Evolutionary conservation across 2,888 invertebrate species (phyloP).

Genomic region (Quadroppia sp.): DNA sequence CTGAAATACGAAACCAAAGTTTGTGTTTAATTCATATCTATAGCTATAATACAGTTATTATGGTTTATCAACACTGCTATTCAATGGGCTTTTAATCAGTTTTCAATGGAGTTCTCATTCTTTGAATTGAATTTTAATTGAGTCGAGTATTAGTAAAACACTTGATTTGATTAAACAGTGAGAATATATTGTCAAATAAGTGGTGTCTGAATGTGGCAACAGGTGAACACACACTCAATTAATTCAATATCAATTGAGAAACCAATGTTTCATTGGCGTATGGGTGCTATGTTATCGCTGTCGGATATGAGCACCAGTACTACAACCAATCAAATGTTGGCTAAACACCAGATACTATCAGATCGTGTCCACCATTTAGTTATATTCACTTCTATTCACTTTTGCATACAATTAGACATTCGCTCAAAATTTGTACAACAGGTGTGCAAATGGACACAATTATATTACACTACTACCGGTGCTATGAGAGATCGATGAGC

Average conservation of each 20-base stretch:
- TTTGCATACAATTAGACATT: too few species aligned
- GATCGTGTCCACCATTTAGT: slow-evolving; percentile 36
- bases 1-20: slow-evolving; percentile 15
- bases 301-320: slow-evolving; percentile 9
- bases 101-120: neutral
- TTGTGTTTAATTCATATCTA: neutral
- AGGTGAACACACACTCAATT: slow-evolving; percentile 30
- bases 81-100: neutral
- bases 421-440: slow-evolving; percentile 3
- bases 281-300: slow-evolving; percentile 12
- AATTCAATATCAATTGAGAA: slow-evolving; percentile 26
- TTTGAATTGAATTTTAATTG: neutral
- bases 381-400: neutral
- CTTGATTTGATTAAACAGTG: slow-evolving; percentile 5
- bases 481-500: neutral
- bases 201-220: slow-evolving; percentile 15
- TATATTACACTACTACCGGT: neutral
- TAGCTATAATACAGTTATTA: neutral
- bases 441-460: slow-evolving; percentile 8
- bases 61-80: neutral
- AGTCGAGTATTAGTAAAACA: neutral
- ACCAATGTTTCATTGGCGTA: slow-evolving; percentile 25
- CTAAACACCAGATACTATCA: slow-evolving; percentile 26
- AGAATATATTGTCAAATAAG: slow-evolving; percentile 17
- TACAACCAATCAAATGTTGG: slow-evolving; percentile 13